phyloP scores from a whole-genome alignment of 2,797 vertebrate genomes.

The Labroides dimidiatus region DNA sequence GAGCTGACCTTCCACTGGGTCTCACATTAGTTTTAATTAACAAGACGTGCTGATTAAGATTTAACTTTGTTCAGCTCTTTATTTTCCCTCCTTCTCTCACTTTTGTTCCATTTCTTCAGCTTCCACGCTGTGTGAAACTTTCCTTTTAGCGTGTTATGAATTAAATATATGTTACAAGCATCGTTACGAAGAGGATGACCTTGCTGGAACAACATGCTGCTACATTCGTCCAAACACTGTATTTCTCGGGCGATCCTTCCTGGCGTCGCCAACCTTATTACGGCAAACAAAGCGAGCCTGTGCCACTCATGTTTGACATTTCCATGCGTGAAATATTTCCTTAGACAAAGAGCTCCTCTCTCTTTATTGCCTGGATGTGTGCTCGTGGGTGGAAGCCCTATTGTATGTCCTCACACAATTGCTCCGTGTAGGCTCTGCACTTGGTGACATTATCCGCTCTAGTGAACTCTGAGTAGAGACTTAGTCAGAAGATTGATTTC shows the following conservation, averaged over 20 bases:
- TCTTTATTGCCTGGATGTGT: slow-evolving; percentile 52
- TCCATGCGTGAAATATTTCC: slow-evolving; percentile 36
- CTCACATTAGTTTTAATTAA: slow-evolving; percentile 36
- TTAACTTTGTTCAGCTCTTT: slow-evolving; percentile 18
- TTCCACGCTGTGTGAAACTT: slow-evolving; percentile 1
- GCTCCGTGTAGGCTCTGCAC: slow-evolving; percentile 53
- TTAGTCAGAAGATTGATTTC: slow-evolving; percentile 74
- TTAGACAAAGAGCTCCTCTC: slow-evolving; percentile 49
- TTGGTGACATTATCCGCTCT: slow-evolving; percentile 68
- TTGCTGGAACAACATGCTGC: neutral
- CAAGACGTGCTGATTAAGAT: slow-evolving; percentile 25
- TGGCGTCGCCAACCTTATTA: slow-evolving; percentile 16
- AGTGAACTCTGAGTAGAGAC: slow-evolving; percentile 64
- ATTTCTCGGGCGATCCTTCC: slow-evolving; percentile 11
- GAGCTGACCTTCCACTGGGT: slow-evolving; percentile 7
- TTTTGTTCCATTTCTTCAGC: slow-evolving; percentile 15
- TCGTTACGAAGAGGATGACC: neutral
- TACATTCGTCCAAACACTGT: no score
- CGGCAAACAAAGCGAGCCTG: slow-evolving; percentile 37
- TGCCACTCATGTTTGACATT: slow-evolving; percentile 59
- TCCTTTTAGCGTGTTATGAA: neutral
- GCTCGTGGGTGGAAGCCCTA: slow-evolving; percentile 65
- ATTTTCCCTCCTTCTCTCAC: slow-evolving; percentile 4
- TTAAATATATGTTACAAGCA: neutral
- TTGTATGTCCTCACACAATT: slow-evolving; percentile 66